Evolutionary conservation across 2,113 vertebrate genomes (phyloP).

Genomic region (Athene cunicularia): DNA sequence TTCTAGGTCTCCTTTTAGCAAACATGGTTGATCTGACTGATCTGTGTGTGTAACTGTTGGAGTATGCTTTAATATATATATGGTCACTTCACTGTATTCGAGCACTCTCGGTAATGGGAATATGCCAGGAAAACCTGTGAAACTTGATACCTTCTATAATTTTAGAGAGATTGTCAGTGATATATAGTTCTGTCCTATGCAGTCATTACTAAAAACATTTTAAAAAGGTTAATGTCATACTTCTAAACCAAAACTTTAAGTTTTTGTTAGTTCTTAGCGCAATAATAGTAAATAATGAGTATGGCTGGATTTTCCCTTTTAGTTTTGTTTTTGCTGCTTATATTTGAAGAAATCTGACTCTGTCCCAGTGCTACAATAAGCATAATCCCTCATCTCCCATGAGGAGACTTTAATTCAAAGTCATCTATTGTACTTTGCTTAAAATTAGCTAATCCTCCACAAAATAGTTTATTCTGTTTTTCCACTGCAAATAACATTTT

Average conservation of each 20-base stretch:
- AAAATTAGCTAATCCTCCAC: not conserved
- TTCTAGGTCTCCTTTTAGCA: not conserved
- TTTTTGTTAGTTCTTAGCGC: not conserved
- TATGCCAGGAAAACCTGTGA: not conserved
- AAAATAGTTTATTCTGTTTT: not conserved
- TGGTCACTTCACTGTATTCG: not conserved
- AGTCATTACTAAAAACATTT: not conserved
- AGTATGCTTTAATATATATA: not conserved
- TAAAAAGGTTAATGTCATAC: not conserved
- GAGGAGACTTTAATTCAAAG: not conserved
- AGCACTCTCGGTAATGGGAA: not conserved
- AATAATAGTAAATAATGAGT: not conserved
- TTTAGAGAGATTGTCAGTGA: not conserved
- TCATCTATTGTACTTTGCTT: not conserved
- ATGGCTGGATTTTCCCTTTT: not conserved
- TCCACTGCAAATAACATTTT: not conserved
- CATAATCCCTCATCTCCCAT: not conserved
- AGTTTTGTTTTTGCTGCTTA: not conserved
- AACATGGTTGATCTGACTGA: not conserved
- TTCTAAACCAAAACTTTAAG: not conserved
- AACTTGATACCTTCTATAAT: not conserved
- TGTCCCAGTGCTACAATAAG: not conserved
- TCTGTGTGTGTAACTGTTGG: not conserved
- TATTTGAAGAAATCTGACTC: not conserved
- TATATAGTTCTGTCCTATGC: not conserved